Evolutionary conservation across 2,888 invertebrate species (phyloP).

Genomic region (Germaria angustata): DNA sequence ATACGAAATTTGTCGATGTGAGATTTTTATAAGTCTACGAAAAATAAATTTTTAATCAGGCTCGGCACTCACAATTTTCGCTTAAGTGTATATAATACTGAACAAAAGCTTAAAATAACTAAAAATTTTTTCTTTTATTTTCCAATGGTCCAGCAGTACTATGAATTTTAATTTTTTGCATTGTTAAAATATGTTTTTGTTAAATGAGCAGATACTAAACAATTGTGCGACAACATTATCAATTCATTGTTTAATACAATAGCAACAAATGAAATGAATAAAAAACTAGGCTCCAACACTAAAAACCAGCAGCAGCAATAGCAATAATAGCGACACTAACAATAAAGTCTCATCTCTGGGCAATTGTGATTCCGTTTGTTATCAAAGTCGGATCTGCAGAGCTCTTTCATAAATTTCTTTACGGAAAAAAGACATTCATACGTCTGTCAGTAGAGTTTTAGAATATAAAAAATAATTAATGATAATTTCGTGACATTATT

Average conservation of each 20-base stretch:
- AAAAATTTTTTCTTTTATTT: background rate
- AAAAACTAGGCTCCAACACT: slow-evolving; percentile 32
- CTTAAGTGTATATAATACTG: background rate
- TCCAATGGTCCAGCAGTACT: background rate
- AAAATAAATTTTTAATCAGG: no score
- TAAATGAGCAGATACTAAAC: slow-evolving; percentile 5
- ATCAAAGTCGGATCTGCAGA: slow-evolving; percentile 57
- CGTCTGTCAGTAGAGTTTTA: slow-evolving; percentile 20
- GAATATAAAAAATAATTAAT: slow-evolving; percentile 63
- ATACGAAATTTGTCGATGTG: no score
- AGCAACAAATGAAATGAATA: slow-evolving; percentile 15
- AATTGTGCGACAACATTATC: slow-evolving; percentile 65
- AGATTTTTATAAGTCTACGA: no score
- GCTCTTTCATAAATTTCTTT: slow-evolving; percentile 10
- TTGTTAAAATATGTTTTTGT: background rate
- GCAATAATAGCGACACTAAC: slow-evolving; percentile 23
- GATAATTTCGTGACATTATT: slow-evolving; percentile 76
- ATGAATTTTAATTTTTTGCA: slow-evolving; percentile 7
- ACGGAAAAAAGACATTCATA: background rate
- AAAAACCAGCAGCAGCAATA: slow-evolving; percentile 8
- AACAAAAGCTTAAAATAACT: background rate
- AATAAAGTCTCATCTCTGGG: slow-evolving; percentile 42
- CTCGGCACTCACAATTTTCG: background rate
- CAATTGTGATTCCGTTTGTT: slow-evolving; percentile 25
- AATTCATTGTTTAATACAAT: slow-evolving; percentile 53